Conservation (phyloP, 2,888 invertebrate species). For the Peribatodes rhomboidaria region DNA sequence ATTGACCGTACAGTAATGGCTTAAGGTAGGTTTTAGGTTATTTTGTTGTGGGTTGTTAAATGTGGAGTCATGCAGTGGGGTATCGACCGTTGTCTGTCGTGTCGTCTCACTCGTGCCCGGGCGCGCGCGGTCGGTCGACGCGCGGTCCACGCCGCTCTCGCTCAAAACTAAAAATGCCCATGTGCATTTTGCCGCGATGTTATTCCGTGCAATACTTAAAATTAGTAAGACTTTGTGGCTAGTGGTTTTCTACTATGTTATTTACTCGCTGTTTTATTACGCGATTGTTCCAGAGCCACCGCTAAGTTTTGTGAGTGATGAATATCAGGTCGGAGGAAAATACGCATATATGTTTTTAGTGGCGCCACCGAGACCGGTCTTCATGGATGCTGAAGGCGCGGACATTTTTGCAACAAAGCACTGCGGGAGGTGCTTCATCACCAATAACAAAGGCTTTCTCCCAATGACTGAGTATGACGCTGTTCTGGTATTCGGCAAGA, state of each 20-base stretch:
- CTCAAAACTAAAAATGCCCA: constrained; percentile 41
- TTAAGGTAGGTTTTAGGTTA: constrained; percentile 37
- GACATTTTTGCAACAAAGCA: constrained; percentile 56
- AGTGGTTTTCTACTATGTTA: constrained; percentile 56
- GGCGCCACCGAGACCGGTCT: constrained; percentile 53
- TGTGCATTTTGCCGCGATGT: constrained; percentile 57
- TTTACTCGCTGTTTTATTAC: constrained; percentile 59
- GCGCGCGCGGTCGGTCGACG: constrained; percentile 59
- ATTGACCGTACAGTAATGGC: not conserved
- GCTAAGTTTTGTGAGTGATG: constrained; percentile 61
- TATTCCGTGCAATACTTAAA: constrained; percentile 63
- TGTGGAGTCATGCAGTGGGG: constrained; percentile 45
- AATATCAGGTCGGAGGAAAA: constrained; percentile 61
- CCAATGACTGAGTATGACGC: constrained; percentile 70
- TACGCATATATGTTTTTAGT: constrained; percentile 64
- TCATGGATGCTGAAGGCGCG: constrained; percentile 63
- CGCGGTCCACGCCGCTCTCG: constrained; percentile 36
- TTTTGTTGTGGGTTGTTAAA: constrained; percentile 16
- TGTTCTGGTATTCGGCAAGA: constrained; percentile 55
- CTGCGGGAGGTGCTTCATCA: constrained; percentile 67
- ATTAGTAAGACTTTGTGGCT: constrained; percentile 59
- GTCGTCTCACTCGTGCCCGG: constrained; percentile 54
- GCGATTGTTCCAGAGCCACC: constrained; percentile 53
- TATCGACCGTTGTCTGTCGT: constrained; percentile 65
- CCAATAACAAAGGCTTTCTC: constrained; percentile 69